Conservation (phyloP, 92 coral and sea anemone genomes). For the Zoanthus solanderi region DNA sequence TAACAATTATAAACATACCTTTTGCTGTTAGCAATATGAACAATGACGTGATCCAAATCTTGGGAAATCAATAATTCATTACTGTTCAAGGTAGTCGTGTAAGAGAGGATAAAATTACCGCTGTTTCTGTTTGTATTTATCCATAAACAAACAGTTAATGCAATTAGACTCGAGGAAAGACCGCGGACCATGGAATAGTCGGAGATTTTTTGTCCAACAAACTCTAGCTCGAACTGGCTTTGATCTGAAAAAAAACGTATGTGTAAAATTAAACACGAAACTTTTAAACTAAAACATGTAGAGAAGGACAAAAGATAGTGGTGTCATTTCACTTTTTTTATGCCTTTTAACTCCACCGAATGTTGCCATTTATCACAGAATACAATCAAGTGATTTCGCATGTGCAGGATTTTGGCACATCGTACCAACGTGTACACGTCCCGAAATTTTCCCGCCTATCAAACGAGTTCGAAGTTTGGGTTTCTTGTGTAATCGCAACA, state of each 20-base stretch:
- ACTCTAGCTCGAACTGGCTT: slow-evolving; percentile 8
- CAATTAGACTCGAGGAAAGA: slow-evolving; percentile 11
- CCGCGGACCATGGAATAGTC: background rate
- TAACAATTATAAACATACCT: slow-evolving; percentile 2
- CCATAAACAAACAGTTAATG: slow-evolving; percentile 28
- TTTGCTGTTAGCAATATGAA: background rate
- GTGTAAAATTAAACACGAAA: background rate
- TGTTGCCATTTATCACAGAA: too few species aligned
- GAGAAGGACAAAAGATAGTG: too few species aligned
- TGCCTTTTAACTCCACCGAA: too few species aligned
- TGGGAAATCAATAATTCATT: background rate
- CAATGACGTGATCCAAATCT: background rate
- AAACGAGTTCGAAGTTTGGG: too few species aligned
- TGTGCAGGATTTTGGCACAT: too few species aligned
- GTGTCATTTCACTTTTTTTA: too few species aligned
- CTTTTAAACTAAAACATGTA: too few species aligned
- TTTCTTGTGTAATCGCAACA: too few species aligned
- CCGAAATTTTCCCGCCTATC: too few species aligned
- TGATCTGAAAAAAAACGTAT: background rate
- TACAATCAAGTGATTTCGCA: too few species aligned
- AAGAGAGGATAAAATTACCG: background rate
- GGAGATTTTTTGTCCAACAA: background rate
- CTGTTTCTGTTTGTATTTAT: background rate
- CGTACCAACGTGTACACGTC: too few species aligned
- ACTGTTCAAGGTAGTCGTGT: background rate